A percentile compares a stretch with the other conserved stretches of the same genome.
These are phyloP conservation scores for Chymomyza fuscimana DNA, from an alignment of 2,888 invertebrate species.

Conservation along the genomic window DNA sequence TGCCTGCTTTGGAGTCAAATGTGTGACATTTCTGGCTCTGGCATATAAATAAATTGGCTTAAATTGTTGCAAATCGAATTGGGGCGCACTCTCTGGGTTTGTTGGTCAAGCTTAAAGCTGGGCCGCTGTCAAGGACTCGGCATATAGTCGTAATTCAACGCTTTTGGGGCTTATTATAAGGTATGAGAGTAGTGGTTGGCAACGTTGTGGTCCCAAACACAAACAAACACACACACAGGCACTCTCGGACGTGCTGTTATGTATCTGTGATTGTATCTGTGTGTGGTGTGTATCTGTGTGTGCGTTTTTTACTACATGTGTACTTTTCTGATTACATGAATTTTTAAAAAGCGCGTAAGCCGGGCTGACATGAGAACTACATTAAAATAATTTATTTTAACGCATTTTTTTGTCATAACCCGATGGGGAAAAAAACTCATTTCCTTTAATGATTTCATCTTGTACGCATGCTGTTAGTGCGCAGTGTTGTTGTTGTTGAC, in stretches of 20 bases:
- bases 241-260: conserved; percentile 46
- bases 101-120: background rate
- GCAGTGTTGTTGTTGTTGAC: background rate
- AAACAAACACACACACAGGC: conserved; percentile 42
- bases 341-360: conserved; percentile 69
- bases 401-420: conserved; percentile 75
- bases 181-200: conserved; percentile 10
- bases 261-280: conserved; percentile 20
- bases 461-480: conserved; percentile 59
- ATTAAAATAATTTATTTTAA: conserved; percentile 78
- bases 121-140: conserved; percentile 18
- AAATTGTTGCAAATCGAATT: background rate
- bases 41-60: background rate
- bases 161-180: conserved; percentile 46
- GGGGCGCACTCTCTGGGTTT: background rate
- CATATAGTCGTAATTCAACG: conserved; percentile 35
- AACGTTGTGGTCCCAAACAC: conserved; percentile 13
- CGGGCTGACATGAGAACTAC: conserved; percentile 76
- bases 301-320: conserved; percentile 66
- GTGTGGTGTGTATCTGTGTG: conserved; percentile 18
- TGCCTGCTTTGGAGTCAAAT: background rate
- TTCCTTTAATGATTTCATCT: conserved; percentile 75
- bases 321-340: conserved; percentile 75
- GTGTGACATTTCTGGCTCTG: background rate
- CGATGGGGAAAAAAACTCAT: conserved; percentile 73